phyloP scores from a whole-genome alignment of 2,113 vertebrate genomes.

The Eidolon helvum region DNA sequence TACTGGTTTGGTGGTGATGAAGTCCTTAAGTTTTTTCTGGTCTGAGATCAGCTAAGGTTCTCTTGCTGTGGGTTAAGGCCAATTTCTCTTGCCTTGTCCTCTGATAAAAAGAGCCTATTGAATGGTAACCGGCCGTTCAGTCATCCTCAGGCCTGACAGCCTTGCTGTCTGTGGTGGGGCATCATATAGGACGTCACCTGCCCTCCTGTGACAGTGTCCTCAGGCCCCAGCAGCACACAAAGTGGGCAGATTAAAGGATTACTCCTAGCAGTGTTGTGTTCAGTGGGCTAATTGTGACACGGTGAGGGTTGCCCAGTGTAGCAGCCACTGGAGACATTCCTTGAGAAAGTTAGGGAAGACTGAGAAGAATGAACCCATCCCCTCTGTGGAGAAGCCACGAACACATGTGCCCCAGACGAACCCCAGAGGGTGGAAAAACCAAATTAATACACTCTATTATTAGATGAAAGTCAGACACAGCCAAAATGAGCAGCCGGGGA shows the following conservation, averaged over 20 bases:
- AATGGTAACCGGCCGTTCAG: neutral
- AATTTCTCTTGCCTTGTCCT: neutral
- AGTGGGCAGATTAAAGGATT: neutral
- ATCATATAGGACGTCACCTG: neutral
- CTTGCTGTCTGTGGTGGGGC: too few relatives aligned
- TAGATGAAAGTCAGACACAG: slow-evolving; percentile 24
- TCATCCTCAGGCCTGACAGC: neutral
- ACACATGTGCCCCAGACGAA: neutral
- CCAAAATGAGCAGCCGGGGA: neutral
- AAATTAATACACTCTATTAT: neutral
- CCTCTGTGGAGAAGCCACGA: neutral
- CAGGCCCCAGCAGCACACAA: neutral
- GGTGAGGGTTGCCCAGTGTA: neutral
- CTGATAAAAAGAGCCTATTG: neutral
- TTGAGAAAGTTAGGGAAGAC: neutral
- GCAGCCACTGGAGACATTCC: neutral
- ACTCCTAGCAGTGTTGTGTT: neutral
- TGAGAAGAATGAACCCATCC: neutral
- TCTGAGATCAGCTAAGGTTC: neutral
- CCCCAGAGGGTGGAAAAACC: neutral
- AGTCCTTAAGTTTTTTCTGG: neutral
- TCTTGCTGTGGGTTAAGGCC: neutral
- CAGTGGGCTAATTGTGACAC: neutral
- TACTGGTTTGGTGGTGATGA: too few relatives aligned
- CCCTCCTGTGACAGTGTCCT: neutral